Evolutionary conservation across 2,113 vertebrate species (phyloP).

Genomic region (Mormyrus iriodes): DNA sequence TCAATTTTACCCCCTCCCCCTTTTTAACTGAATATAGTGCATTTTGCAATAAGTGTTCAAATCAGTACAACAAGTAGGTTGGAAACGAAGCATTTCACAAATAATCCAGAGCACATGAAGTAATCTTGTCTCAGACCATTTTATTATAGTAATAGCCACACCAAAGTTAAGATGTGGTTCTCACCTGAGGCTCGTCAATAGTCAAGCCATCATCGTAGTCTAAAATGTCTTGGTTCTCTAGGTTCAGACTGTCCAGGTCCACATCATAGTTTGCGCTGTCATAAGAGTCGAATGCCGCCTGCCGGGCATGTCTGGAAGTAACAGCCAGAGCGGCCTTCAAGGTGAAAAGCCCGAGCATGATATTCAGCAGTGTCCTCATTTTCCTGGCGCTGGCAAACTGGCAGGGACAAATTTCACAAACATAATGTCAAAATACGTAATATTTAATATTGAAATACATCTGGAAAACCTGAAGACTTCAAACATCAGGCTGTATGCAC

Average conservation of each 20-base stretch:
- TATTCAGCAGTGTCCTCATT: constrained; percentile 69
- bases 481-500: background rate
- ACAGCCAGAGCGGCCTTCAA: constrained; percentile 59
- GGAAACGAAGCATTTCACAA: background rate
- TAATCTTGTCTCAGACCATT: background rate
- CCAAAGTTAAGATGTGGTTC: constrained; percentile 16
- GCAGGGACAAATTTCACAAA: constrained; percentile 12
- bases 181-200: constrained; percentile 74
- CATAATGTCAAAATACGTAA: background rate
- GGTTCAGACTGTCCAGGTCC: constrained; percentile 58
- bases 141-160: background rate
- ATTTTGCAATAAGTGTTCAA: background rate
- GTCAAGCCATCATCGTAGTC: constrained; percentile 64
- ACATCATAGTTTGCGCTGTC: constrained; percentile 66
- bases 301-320: constrained; percentile 59
- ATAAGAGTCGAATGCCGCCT: constrained; percentile 60
- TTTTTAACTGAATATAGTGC: background rate
- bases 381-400: constrained; percentile 45
- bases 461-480: background rate
- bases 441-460: background rate
- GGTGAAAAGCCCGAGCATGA: constrained; percentile 71
- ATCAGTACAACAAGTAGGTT: background rate
- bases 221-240: constrained; percentile 54
- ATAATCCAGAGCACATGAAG: background rate
- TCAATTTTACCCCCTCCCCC: background rate